Evolutionary conservation across 2,888 invertebrate genomes (phyloP), one percentile per base, ranked within the genome.

Genomic region (Sabatieria punctata): DNA sequence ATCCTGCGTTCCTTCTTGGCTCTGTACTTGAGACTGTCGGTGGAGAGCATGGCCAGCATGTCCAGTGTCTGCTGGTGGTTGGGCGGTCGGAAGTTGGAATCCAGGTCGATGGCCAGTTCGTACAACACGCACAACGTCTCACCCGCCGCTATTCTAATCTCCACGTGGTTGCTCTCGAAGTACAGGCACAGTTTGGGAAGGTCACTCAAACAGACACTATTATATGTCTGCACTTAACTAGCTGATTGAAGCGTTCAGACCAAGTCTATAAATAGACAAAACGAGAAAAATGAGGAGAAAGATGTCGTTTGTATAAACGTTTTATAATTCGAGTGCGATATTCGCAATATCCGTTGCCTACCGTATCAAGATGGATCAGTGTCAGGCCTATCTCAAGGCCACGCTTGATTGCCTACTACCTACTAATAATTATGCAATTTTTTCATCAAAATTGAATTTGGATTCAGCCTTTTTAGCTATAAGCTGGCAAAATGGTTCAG

Each of bases 1-100:
- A 83, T 77, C 67, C 89, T 84, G 49, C 91, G 77, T 68, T 95
- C 93, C 52, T 85, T 82, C 68, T 95, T 95, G 24, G 91, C 88
- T 55, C 86, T 73, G 63, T 79, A 86, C 71, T 95, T 95, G 67
- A 86, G 82, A 36, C 88, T 86, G 71, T 95, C 95, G 0, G 83
- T 82, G 13, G 91, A 82, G 53, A 95, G 73, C 59, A 79, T 75
- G 48, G 77, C 78, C 46, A 95, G 75, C 40, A 75, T 75, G 49
- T 80, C 80, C 57, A 80, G 74, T 43, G 88, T 69, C 11, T 54
- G 51, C 21, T 60, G 58, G 38, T 66, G 57, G 33, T 63, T 58
- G 37, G 61, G 59, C 24, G 60, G 64, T 50, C 65, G 63, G 59
- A 60, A 68, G 43, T 63, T 62, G 65, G 63, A 51, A n/a, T 52